Base-by-base conservation (phyloP, 64 coral and sea anemone species). In the Porites lutea region DNA sequence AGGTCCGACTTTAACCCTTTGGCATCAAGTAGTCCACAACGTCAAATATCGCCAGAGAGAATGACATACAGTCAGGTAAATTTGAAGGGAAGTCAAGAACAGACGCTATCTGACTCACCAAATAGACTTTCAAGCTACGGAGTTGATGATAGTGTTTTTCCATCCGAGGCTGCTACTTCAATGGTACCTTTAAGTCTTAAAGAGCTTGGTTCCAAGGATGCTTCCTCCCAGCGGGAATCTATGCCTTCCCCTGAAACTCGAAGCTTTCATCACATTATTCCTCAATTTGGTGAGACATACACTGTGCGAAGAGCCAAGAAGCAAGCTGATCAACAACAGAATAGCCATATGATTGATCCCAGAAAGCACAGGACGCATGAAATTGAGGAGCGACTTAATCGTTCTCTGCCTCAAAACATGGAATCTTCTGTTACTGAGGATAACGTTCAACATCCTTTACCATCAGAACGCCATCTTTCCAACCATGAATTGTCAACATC, bases 251-350 rank as follows among this genome's bases (percentile, higher is more conserved):
- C 81, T 81, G 74, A 93, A 47, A 60, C 61, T n/a, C 58, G 74
- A 3, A 86, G 14, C 9, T 63, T 72, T 75, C 19, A 52, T 3
- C 82, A 71, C 6, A 55, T 93, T 15, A 64, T 87, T 79, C 91
- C 91, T 73, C 62, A 65, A 13, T 93, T 93, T 79, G 91, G 91
- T 43, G 85, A 93, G 66, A 93, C 91, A 3, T 93, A 93, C 65
- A 93, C 91, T 23, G 22, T 93, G 59, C 61, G 46, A 50, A 87
- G 85, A 79, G 72, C 64, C 14, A 78, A 87, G 22, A 75, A 91
- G 18, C 16, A 48, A 13, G 63, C 16, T 48, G 48, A 84, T 9
- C 46, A 52, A 53, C 62, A 84, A 51, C 45, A 52, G 19, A 16
- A n/a, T 69, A 47, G 20, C 20, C 81, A 61, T n/a, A 8, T 68